Evolutionary conservation across 1,140 invertebrate genomes (phyloP).

Genomic region (Rhysida immarginata): DNA sequence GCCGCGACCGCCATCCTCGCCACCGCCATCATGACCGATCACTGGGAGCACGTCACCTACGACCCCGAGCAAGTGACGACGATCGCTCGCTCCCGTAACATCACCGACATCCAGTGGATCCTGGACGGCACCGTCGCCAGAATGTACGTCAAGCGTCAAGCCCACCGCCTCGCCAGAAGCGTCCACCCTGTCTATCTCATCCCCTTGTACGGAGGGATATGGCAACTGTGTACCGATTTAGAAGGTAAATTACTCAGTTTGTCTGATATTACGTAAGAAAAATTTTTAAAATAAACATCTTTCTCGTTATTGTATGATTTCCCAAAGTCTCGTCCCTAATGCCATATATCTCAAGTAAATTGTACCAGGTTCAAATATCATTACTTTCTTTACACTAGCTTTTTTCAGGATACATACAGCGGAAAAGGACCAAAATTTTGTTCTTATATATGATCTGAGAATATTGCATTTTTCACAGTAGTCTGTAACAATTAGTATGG

Average conservation of each 20-base stretch:
- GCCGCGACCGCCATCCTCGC: slow-evolving; percentile 59
- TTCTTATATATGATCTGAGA: too few species aligned
- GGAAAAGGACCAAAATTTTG: too few species aligned
- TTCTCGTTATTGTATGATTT: too few species aligned
- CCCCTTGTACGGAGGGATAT: slow-evolving; percentile 70
- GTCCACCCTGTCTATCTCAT: slow-evolving; percentile 26
- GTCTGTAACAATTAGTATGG: too few species aligned
- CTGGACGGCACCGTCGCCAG: not conserved
- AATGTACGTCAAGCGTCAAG: not conserved
- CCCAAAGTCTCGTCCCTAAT: too few species aligned
- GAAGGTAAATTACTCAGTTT: slow-evolving; percentile 35
- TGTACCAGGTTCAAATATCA: too few species aligned
- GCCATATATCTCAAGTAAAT: too few species aligned
- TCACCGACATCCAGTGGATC: not conserved
- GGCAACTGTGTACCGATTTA: slow-evolving; percentile 63
- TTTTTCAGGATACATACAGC: too few species aligned
- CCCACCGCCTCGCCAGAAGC: not conserved
- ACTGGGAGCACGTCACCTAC: slow-evolving; percentile 69
- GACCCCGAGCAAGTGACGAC: slow-evolving; percentile 29
- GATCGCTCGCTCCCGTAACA: not conserved
- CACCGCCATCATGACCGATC: slow-evolving; percentile 64
- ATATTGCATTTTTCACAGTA: too few species aligned
- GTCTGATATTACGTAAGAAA: too few species aligned
- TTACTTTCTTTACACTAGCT: too few species aligned
- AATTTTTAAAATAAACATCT: too few species aligned